Evolutionary conservation across 2,888 invertebrate genomes (phyloP), one percentile per base, ranked within the genome.

Genomic region (Cyclophora albipunctata): DNA sequence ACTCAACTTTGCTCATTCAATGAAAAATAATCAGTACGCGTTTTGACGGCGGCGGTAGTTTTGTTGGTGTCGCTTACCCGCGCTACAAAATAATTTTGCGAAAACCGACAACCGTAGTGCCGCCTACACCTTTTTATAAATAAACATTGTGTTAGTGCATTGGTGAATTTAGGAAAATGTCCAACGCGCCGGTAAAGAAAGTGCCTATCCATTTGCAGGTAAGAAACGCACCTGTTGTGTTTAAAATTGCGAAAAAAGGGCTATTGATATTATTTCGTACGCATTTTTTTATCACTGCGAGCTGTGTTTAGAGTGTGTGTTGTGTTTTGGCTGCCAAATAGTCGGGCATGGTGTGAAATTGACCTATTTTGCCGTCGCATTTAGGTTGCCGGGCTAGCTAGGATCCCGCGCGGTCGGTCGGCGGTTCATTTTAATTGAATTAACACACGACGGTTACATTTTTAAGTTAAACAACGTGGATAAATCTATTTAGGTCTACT

Each of bases 121-220:
- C 82, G 75, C 78, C 81, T 76, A 84, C 78, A 75, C 79, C 58
- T 62, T 58, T 73, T 77, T 78, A 75, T 70, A 78, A 83, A 83
- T 82, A 82, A 78, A 77, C 62, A 70, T 70, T 69, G 78, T 81
- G 76, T 70, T 71, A 66, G 84, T 86, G 82, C 66, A 69, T 66
- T 70, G 45, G 81, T 84, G 77, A 65, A 69, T 71, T 74, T 57
- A 71, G 71, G 63, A 87, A 83, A 78, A 94, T 93, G 93, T 67
- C 73, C 56, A 81, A 69, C 77, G 95, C 95, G 62, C 96, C 96
- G 60, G 96, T 97, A 64, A 97, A 97, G 87, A 97, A 98, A 90
- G 96, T 97, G 55, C 97, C 97, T 53, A 96, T 98, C 78, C 97
- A 98, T 87, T 90, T 96, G 74, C 96, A 96, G 93, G 94, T 97